These are phyloP conservation scores for Pollenia griseotomentosa DNA, from an alignment of 2,888 invertebrate species.

Conservation along the genomic window DNA sequence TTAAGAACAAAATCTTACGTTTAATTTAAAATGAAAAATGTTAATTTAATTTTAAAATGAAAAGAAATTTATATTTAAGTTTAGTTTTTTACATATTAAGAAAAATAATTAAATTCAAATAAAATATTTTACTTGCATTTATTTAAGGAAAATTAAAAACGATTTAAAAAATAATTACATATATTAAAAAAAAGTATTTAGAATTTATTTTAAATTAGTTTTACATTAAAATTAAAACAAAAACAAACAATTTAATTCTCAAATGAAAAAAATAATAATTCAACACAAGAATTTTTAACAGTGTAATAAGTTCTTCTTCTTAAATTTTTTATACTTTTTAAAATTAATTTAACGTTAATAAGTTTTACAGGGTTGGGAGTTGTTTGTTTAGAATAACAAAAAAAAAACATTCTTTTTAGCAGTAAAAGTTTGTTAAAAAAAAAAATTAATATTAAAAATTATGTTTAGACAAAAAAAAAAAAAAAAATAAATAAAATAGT, in stretches of 20 bases:
- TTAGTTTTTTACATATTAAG: conserved; percentile 24
- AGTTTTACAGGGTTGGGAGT: conserved; percentile 59
- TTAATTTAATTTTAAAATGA: conserved; percentile 18
- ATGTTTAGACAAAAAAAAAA: neutral
- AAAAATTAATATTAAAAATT: conserved; percentile 42
- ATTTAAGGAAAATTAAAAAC: conserved; percentile 35
- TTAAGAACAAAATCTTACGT: conserved; percentile 38
- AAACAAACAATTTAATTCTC: conserved; percentile 51
- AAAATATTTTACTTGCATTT: conserved; percentile 14
- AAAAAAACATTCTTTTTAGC: conserved; percentile 54
- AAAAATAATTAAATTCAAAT: neutral
- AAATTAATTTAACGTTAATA: conserved; percentile 35
- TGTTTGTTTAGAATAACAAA: conserved; percentile 55
- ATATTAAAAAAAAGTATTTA: conserved; percentile 44
- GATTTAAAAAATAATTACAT: conserved; percentile 17
- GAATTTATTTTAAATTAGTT: conserved; percentile 42
- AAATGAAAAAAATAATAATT: conserved; percentile 39
- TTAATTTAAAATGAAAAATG: conserved; percentile 52
- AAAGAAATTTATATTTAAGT: conserved; percentile 13
- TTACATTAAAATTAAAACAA: conserved; percentile 57
- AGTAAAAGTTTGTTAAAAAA: conserved; percentile 70
- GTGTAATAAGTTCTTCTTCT: conserved; percentile 66
- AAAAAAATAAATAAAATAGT: too few species aligned
- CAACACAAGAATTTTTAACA: conserved; percentile 63
- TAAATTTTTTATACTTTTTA: conserved; percentile 18